These are phyloP conservation scores for Acromyrmex charruanus DNA, from an alignment of 1,140 invertebrate genomes.

Conservation along the genomic window DNA sequence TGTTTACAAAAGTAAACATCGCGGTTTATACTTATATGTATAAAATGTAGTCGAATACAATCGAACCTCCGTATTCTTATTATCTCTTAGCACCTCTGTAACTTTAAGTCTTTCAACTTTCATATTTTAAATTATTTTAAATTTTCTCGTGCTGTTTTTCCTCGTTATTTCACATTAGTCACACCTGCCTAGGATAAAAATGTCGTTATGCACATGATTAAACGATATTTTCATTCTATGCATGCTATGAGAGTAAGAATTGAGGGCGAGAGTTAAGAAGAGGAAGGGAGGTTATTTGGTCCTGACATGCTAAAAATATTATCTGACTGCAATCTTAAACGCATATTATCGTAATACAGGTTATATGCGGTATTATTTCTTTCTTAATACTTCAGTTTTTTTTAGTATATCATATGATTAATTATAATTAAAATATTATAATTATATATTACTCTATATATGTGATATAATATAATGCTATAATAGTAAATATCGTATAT, in stretches of 20 bases:
- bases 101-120: background rate
- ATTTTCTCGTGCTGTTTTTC: background rate
- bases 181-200: background rate
- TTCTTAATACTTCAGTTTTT: conserved; percentile 65
- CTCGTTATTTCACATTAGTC: background rate
- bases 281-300: background rate
- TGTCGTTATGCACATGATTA: background rate
- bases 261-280: background rate
- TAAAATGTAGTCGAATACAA: conserved; percentile 9
- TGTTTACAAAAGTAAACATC: conserved; percentile 38
- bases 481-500: conserved; percentile 8
- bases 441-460: conserved; percentile 17
- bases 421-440: conserved; percentile 27
- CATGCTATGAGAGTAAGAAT: background rate
- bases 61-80: conserved; percentile 8
- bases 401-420: conserved; percentile 45
- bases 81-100: background rate
- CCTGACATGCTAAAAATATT: conserved; percentile 14
- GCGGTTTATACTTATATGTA: background rate
- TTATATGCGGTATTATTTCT: conserved; percentile 51
- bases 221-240: conserved; percentile 9
- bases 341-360: background rate
- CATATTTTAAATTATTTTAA: background rate
- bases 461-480: conserved; percentile 25
- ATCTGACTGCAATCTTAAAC: conserved; percentile 20